A percentile compares a stretch with the other conserved stretches of the same genome.
Conservation (phyloP, 2,797 vertebrate species). For the Alosa sapidissima region DNA sequence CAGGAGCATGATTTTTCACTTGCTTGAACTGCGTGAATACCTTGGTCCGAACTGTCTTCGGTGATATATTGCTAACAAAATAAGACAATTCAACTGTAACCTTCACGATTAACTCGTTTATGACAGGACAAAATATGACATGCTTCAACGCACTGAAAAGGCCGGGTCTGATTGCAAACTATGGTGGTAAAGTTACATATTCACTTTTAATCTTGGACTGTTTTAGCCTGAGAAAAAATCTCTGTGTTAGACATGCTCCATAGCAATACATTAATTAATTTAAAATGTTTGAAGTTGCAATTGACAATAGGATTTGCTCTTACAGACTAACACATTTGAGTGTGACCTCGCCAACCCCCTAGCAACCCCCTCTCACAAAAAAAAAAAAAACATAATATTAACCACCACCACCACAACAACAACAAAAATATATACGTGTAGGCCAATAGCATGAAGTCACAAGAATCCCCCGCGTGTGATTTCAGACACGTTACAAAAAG, state of each 20-base stretch:
- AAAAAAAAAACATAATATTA: not conserved
- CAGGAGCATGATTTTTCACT: not conserved
- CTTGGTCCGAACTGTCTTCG: not conserved
- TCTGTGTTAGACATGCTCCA: not conserved
- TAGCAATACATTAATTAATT: not conserved
- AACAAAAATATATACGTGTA: not conserved
- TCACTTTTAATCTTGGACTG: not conserved
- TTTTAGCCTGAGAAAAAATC: not conserved
- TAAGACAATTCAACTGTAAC: not conserved
- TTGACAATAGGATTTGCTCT: not conserved
- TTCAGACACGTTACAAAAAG: not conserved
- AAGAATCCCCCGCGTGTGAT: not conserved
- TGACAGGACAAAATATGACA: not conserved
- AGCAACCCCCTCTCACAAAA: not conserved
- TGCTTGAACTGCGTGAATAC: not conserved
- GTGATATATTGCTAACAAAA: not conserved
- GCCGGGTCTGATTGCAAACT: not conserved
- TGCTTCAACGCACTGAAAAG: not conserved
- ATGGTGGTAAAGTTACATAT: not conserved
- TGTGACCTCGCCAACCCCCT: not conserved
- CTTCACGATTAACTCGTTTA: not conserved
- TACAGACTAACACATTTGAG: not conserved
- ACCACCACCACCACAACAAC: not conserved
- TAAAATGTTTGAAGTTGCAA: not conserved
- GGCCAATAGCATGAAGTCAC: not conserved